These are phyloP conservation scores for Schlechtendalia chinensis DNA, from an alignment of 1,140 invertebrate species.

Conservation along the genomic window DNA sequence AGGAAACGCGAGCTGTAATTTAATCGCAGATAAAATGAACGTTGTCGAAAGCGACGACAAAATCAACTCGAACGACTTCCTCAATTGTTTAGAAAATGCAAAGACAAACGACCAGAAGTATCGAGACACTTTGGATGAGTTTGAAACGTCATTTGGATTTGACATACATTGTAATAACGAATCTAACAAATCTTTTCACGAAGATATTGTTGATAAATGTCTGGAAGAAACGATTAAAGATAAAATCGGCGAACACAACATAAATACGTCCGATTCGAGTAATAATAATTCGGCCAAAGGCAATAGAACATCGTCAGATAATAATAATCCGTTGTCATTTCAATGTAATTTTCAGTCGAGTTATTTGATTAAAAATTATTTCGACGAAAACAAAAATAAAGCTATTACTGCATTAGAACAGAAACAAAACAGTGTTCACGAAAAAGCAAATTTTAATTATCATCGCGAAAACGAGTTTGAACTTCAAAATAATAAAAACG, in stretches of 20 bases:
- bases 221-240: conserved; percentile 31
- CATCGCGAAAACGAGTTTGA: not conserved
- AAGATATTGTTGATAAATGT: conserved; percentile 41
- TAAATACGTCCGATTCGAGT: not conserved
- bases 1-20: not conserved
- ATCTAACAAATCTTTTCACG: conserved; percentile 26
- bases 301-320: not conserved
- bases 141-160: conserved; percentile 39
- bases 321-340: not conserved
- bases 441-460: not conserved
- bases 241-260: not conserved
- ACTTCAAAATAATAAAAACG: not conserved
- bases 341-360: conserved; percentile 18
- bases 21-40: not conserved
- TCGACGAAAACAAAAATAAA: conserved; percentile 38
- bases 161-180: conserved; percentile 26
- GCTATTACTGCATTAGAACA: not conserved
- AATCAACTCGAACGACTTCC: conserved; percentile 10
- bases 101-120: conserved; percentile 22
- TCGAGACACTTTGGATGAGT: conserved; percentile 32
- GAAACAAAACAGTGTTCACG: not conserved
- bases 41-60: not conserved
- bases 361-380: conserved; percentile 35
- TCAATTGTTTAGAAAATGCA: conserved; percentile 11
- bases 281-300: not conserved